These are phyloP conservation scores for Calonectris borealis DNA, from an alignment of 2,113 vertebrate species.

Conservation along the genomic window DNA sequence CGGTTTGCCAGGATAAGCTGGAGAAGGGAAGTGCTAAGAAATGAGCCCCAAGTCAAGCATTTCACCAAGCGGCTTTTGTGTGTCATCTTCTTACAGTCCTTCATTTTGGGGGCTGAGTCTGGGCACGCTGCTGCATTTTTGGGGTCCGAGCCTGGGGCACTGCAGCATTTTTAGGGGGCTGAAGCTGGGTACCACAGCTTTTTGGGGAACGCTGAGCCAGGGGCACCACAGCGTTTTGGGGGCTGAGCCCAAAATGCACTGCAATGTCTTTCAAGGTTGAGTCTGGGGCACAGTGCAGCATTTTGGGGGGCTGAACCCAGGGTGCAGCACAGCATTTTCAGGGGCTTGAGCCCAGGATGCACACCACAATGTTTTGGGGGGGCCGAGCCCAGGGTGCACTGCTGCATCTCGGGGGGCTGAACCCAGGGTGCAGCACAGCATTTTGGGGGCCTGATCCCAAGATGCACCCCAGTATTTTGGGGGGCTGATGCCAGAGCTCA, in stretches of 20 bases:
- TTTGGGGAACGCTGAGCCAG: not conserved
- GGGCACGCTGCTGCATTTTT: accelerated
- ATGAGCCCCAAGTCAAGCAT: not conserved
- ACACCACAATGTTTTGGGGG: not conserved
- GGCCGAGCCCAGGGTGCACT: accelerated
- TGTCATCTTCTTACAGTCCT: accelerated
- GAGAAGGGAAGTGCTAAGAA: not conserved
- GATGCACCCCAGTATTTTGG: not conserved
- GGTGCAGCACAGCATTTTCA: not conserved
- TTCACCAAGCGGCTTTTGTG: not conserved
- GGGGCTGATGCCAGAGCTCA: too few relatives aligned
- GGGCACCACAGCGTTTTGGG: too few relatives aligned
- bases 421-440: not conserved
- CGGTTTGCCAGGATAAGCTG: not conserved
- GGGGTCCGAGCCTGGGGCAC: too few relatives aligned
- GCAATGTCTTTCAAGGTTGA: not conserved
- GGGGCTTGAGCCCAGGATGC: not conserved
- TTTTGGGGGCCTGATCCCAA: not conserved
- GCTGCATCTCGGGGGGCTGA: not conserved
- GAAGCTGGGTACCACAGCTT: not conserved
- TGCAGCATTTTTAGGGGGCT: not conserved
- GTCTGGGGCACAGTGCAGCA: not conserved
- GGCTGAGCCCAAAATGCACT: not conserved
- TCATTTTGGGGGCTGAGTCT: not conserved
- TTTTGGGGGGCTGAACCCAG: not conserved